Percentiles rank a stretch among this genome's conserved stretches.
These are phyloP conservation scores for Caenorhabditis brenneri DNA, from an alignment of 1,140 invertebrate genomes.

Conservation along the genomic window DNA sequence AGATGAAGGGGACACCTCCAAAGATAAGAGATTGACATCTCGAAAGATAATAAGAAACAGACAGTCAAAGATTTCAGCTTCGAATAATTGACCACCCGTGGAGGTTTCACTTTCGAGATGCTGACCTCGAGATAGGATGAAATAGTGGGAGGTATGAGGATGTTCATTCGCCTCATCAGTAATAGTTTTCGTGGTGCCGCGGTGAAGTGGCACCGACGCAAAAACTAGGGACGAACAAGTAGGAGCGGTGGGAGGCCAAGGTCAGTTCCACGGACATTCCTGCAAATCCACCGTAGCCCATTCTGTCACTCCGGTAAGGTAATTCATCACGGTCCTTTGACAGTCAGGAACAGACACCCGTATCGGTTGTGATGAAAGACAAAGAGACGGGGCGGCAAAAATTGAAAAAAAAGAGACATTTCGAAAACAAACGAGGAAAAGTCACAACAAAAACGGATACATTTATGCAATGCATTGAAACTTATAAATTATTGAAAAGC, in stretches of 20 bases:
- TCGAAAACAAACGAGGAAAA: neutral
- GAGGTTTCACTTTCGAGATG: conserved; percentile 9
- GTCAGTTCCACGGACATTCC: neutral
- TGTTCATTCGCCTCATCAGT: conserved; percentile 15
- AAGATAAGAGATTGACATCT: no score
- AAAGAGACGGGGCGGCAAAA: neutral
- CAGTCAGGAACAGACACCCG: neutral
- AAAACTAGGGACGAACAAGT: conserved; percentile 12
- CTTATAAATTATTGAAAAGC: conserved; percentile 27
- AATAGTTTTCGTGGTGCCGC: conserved; percentile 34
- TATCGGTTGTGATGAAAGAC: neutral
- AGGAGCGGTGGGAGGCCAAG: conserved; percentile 5
- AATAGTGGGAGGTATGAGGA: neutral
- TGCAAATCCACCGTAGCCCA: conserved; percentile 2
- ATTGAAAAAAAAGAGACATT: neutral
- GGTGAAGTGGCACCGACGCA: conserved; percentile 32
- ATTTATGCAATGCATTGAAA: conserved; percentile 36
- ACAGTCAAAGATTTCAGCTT: neutral
- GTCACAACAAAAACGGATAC: neutral
- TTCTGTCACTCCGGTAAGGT: neutral
- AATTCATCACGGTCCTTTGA: neutral
- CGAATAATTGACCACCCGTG: neutral
- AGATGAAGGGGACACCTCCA: neutral
- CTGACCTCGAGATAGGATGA: conserved; percentile 2
- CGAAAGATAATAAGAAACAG: neutral